phyloP scores from a whole-genome alignment of 1,140 invertebrate genomes.

The Drosophila orosa region DNA sequence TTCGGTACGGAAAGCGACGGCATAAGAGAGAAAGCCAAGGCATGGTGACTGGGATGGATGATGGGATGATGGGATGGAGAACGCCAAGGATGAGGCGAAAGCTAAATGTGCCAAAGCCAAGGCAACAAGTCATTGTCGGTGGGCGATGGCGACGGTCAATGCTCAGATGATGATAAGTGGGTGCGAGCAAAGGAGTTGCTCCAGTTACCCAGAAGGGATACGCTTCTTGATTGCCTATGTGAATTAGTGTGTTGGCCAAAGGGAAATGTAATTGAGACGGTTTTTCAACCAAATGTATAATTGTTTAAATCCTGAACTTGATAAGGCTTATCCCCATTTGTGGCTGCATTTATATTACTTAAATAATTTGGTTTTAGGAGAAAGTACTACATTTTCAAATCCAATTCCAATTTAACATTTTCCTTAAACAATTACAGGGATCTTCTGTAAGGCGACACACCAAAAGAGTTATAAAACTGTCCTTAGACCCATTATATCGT shows the following conservation, averaged over 20 bases:
- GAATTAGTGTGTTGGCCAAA: slow-evolving; percentile 1
- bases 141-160: slow-evolving; percentile 9
- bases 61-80: neutral
- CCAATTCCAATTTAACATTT: neutral
- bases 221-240: slow-evolving; percentile 2
- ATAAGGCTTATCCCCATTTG: neutral
- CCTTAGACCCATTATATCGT: too few relatives aligned
- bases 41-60: neutral
- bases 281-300: neutral
- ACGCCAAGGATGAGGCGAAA: neutral
- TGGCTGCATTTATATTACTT: neutral
- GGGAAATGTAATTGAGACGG: too few relatives aligned
- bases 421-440: too few relatives aligned
- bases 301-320: neutral
- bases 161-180: slow-evolving; percentile 29
- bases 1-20: slow-evolving; percentile 7
- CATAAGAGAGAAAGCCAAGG: neutral
- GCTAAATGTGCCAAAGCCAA: slow-evolving; percentile 36
- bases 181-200: slow-evolving; percentile 17
- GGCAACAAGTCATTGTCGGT: slow-evolving; percentile 36
- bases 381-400: neutral
- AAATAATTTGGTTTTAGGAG: too few relatives aligned
- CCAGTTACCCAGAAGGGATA: slow-evolving; percentile 30
- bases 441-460: too few relatives aligned
- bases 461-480: too few relatives aligned